Conservation (phyloP, 2,888 invertebrate genomes). For the Coelinius sp. region DNA sequence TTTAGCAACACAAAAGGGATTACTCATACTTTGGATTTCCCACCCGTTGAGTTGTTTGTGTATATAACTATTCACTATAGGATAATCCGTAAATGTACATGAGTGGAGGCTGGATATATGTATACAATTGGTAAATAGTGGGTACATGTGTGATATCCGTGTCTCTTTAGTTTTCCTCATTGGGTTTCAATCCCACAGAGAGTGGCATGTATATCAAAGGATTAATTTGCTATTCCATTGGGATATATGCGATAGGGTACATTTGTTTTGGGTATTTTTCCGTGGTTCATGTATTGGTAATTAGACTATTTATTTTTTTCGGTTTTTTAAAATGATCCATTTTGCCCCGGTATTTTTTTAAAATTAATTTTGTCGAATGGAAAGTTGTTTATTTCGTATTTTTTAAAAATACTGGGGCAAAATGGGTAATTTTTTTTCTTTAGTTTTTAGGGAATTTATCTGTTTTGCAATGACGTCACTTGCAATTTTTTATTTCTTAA, state of each 20-base stretch:
- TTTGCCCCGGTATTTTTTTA: too few relatives aligned
- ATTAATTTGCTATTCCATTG: slow-evolving; percentile 6
- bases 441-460: too few relatives aligned
- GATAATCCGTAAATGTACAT: slow-evolving; percentile 7
- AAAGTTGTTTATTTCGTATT: too few relatives aligned
- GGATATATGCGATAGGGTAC: background rate
- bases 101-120: background rate
- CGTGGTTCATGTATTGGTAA: too few relatives aligned
- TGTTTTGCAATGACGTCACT: background rate
- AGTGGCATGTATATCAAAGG: background rate
- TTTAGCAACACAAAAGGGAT: slow-evolving; percentile 6
- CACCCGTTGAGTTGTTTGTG: background rate
- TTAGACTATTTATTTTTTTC: too few relatives aligned
- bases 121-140: background rate
- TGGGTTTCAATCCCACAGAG: slow-evolving; percentile 3
- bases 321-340: too few relatives aligned
- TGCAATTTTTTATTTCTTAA: too few relatives aligned
- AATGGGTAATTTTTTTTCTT: too few relatives aligned
- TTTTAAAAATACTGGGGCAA: too few relatives aligned
- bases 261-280: background rate
- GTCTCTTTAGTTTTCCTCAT: slow-evolving; percentile 8
- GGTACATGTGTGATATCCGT: background rate
- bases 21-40: background rate
- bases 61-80: slow-evolving; percentile 7
- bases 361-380: too few relatives aligned